Percentiles rank a stretch among this genome's conserved stretches.
Conservation (phyloP, 2,113 vertebrate genomes). For the Trogon melanurus region DNA sequence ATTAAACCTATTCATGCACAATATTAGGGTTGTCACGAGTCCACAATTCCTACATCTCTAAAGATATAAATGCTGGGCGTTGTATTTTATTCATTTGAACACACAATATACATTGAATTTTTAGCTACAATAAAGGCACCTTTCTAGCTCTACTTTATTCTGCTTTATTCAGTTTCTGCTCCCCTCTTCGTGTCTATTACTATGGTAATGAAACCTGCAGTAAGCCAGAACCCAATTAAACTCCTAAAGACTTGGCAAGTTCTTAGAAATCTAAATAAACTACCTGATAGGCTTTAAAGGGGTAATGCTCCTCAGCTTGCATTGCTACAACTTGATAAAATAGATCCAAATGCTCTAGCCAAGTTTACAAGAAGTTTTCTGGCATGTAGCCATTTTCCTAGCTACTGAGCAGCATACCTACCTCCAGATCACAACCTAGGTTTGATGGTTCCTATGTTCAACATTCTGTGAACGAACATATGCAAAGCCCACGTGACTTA, state of each 20-base stretch:
- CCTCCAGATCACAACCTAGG: constrained; percentile 2
- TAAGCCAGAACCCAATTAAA: constrained; percentile 9
- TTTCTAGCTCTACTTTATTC: not conserved
- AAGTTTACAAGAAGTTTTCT: constrained; percentile 11
- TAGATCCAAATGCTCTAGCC: constrained; percentile 14
- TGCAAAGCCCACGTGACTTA: not conserved
- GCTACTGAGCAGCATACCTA: constrained; percentile 27
- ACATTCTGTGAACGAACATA: not conserved
- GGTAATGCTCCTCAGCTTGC: not conserved
- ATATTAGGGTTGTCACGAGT: not conserved
- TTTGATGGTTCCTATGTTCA: not conserved
- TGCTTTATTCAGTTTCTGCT: not conserved
- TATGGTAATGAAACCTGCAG: constrained; percentile 6
- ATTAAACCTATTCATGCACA: not conserved
- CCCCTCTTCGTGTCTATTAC: not conserved
- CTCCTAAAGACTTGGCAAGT: not conserved
- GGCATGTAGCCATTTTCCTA: not conserved
- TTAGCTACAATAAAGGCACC: not conserved
- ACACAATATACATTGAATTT: not conserved
- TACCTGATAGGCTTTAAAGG: not conserved
- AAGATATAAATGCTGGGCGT: not conserved
- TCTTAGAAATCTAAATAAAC: constrained; percentile 20
- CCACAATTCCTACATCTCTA: not conserved
- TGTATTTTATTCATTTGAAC: not conserved
- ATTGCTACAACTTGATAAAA: constrained; percentile 1